Percentiles rank a stretch among this genome's conserved stretches.
Conservation (phyloP, 2,113 vertebrate genomes). For the Rhinopomastus cyanomelas region DNA sequence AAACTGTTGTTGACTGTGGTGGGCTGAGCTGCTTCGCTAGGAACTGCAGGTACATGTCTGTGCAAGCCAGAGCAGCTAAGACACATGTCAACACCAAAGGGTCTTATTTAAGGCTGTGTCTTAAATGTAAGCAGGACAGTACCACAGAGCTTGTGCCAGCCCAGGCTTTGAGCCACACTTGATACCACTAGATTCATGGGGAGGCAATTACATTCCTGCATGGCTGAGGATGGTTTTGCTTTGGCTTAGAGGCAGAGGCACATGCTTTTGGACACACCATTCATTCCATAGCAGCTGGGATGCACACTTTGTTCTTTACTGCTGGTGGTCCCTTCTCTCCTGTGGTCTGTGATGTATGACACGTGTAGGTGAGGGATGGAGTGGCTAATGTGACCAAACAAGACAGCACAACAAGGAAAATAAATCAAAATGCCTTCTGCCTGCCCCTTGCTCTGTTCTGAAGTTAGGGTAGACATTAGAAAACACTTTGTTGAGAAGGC, state of each 20-base stretch:
- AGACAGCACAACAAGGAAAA: not conserved
- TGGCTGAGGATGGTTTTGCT: not conserved
- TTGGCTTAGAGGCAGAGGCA: not conserved
- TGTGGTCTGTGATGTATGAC: not conserved
- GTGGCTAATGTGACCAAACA: not conserved
- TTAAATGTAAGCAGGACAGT: not conserved
- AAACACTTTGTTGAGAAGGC: too few species aligned
- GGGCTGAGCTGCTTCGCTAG: not conserved
- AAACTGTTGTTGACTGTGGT: not conserved
- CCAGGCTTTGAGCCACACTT: not conserved
- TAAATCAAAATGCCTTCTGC: not conserved
- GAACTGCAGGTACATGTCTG: not conserved
- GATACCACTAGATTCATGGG: accelerated
- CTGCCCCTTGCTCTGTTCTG: not conserved
- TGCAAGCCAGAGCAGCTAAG: not conserved
- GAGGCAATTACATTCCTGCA: not conserved
- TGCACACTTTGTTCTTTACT: not conserved
- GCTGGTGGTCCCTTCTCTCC: not conserved
- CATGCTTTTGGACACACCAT: accelerated
- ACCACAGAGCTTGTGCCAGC: not conserved
- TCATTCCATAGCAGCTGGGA: not conserved
- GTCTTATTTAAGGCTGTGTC: not conserved
- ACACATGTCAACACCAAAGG: not conserved
- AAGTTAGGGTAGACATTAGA: not conserved
- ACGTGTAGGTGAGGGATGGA: not conserved